phyloP scores from a whole-genome alignment of 2,113 vertebrate genomes.

The Kryptolebias marmoratus region DNA sequence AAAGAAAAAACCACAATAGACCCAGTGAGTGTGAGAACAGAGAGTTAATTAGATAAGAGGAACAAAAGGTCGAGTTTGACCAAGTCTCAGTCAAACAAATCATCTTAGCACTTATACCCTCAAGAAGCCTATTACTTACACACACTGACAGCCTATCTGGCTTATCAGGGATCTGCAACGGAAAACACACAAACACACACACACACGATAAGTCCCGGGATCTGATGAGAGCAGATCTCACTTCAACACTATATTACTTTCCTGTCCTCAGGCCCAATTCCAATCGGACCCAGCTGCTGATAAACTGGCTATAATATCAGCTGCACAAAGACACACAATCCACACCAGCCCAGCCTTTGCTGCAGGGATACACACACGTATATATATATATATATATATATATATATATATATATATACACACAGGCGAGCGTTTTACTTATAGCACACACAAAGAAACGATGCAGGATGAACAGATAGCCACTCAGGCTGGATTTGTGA shows the following conservation, averaged over 20 bases:
- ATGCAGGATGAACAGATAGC: constrained; percentile 6
- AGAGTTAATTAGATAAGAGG: background rate
- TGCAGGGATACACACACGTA: constrained; percentile 2
- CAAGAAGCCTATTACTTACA: background rate
- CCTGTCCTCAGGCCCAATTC: constrained; percentile 54
- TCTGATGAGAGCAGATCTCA: constrained; percentile 58
- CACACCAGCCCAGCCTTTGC: background rate
- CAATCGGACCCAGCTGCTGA: constrained; percentile 60
- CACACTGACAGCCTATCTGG: background rate
- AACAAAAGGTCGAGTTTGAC: background rate
- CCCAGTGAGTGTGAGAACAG: background rate
- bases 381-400: background rate
- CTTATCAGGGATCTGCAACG: background rate
- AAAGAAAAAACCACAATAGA: background rate
- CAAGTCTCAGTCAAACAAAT: background rate
- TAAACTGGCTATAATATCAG: constrained; percentile 50
- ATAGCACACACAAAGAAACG: background rate
- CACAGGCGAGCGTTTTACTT: constrained; percentile 12
- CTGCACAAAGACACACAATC: background rate
- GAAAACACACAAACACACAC: constrained; percentile 13
- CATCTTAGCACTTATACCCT: background rate
- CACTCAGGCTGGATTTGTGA: background rate
- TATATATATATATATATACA: background rate
- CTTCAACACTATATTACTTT: constrained; percentile 64
- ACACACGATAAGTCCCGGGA: constrained; percentile 25